phyloP scores from a whole-genome alignment of 2,797 vertebrate species.

The Aratinga solstitialis region DNA sequence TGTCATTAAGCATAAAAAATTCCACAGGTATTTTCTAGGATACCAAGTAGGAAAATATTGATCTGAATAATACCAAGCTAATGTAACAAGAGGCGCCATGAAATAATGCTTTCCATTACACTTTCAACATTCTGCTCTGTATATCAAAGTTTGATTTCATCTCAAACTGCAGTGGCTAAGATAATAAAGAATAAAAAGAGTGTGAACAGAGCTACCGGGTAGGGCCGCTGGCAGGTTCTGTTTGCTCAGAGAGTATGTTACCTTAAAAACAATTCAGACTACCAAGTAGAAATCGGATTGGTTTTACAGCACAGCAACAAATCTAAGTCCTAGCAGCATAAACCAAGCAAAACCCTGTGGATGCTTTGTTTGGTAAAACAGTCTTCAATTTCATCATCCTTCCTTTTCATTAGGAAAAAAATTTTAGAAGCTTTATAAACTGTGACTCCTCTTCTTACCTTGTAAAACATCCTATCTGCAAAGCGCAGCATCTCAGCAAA shows the following conservation, averaged over 20 bases:
- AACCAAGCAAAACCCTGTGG: neutral
- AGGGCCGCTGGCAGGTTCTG: neutral
- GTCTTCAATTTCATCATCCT: neutral
- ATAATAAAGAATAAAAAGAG: neutral
- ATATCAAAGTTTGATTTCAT: neutral
- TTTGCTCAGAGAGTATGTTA: neutral
- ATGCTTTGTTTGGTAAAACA: neutral
- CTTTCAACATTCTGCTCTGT: neutral
- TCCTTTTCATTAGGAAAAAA: neutral
- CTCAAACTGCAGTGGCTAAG: neutral
- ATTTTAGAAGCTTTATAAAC: neutral
- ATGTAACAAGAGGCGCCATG: neutral
- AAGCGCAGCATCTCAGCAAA: conserved; percentile 98
- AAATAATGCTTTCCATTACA: neutral
- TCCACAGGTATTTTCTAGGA: neutral
- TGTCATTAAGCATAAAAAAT: neutral
- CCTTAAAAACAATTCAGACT: neutral
- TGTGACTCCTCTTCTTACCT: conserved; percentile 74
- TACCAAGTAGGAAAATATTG: neutral
- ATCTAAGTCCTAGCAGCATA: neutral
- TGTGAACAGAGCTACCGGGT: neutral
- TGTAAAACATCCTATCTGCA: conserved; percentile 97
- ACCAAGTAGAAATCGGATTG: neutral
- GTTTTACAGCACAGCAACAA: neutral
- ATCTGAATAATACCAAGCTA: neutral